A percentile compares a stretch with the other conserved stretches of the same genome.
These are phyloP conservation scores for Bradysia coprophila DNA, from an alignment of 1,140 invertebrate species.

Conservation along the genomic window DNA sequence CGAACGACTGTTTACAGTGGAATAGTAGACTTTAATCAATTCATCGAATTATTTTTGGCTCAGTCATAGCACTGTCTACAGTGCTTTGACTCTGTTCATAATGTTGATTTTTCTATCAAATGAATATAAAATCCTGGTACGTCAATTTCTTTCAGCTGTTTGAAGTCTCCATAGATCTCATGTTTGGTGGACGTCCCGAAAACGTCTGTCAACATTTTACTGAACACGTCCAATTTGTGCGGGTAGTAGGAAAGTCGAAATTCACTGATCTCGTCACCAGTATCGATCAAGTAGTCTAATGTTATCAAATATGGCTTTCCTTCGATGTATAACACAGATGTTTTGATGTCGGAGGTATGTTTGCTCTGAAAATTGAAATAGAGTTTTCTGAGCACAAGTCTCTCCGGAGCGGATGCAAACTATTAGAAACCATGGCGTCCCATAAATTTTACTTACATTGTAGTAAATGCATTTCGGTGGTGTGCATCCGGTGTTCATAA, in stretches of 20 bases:
- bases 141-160: constrained; percentile 34
- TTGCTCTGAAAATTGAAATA: constrained; percentile 43
- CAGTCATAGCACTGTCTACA: too few species aligned
- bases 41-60: too few species aligned
- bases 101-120: constrained; percentile 58
- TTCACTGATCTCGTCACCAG: constrained; percentile 35
- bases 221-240: constrained; percentile 51
- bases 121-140: constrained; percentile 72
- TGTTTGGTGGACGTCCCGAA: constrained; percentile 47
- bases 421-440: background rate
- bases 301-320: constrained; percentile 54
- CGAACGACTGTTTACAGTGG: too few species aligned
- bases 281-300: constrained; percentile 56
- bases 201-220: constrained; percentile 42
- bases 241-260: constrained; percentile 78
- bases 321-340: constrained; percentile 56
- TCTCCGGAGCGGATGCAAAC: constrained; percentile 1
- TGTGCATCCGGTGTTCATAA: constrained; percentile 49
- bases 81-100: too few species aligned
- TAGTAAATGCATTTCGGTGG: constrained; percentile 72
- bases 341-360: constrained; percentile 61
- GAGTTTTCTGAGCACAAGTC: too few species aligned
- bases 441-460: constrained; percentile 42
- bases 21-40: too few species aligned
- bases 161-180: constrained; percentile 63